These are phyloP conservation scores for Puntigrus tetrazona DNA, from an alignment of 2,113 vertebrate genomes.

Conservation along the genomic window DNA sequence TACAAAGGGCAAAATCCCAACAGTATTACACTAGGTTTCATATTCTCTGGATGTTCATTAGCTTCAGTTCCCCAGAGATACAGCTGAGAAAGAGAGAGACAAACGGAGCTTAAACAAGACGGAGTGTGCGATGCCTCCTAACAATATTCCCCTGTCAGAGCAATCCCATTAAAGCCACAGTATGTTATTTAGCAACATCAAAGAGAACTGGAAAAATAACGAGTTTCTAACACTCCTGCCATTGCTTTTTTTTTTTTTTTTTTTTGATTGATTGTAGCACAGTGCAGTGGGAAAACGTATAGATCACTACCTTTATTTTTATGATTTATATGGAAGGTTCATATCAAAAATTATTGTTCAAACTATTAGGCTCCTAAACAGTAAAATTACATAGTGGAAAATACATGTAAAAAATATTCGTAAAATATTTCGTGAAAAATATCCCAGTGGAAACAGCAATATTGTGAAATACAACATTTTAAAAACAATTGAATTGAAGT, in stretches of 20 bases:
- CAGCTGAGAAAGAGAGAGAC: not conserved
- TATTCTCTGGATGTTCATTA: constrained; percentile 3
- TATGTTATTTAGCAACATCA: not conserved
- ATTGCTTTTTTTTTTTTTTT: not conserved
- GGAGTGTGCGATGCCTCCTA: not conserved
- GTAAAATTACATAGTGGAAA: not conserved
- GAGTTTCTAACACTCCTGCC: not conserved
- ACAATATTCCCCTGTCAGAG: not conserved
- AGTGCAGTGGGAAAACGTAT: not conserved
- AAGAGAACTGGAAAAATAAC: not conserved
- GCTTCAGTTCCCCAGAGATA: not conserved
- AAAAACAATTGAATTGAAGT: too few relatives aligned
- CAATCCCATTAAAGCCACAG: not conserved
- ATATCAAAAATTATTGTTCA: not conserved
- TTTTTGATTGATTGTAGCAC: too few relatives aligned
- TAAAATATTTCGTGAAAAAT: not conserved
- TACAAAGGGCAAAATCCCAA: not conserved
- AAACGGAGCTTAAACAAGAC: not conserved
- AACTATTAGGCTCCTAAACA: not conserved
- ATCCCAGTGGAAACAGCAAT: too few relatives aligned
- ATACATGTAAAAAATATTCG: not conserved
- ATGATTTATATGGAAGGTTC: not conserved
- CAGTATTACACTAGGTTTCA: not conserved
- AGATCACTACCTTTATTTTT: not conserved
- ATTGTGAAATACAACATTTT: too few relatives aligned